These are phyloP conservation scores for Bursaphelenchus mucronatus DNA, from an alignment of 1,140 invertebrate genomes.

Conservation along the genomic window DNA sequence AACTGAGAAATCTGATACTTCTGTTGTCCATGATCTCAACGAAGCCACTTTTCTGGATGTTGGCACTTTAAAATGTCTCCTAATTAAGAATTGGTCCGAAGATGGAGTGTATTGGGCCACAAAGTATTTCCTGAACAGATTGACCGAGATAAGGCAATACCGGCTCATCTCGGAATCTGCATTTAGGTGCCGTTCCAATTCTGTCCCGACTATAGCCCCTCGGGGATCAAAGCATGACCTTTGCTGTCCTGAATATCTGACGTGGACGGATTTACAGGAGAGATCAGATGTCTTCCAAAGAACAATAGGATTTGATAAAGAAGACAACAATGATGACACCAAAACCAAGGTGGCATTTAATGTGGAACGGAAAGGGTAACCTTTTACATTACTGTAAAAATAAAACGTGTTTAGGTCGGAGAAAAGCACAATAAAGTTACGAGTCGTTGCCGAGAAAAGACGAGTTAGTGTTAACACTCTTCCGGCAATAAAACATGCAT, in stretches of 20 bases:
- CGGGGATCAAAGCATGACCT: constrained; percentile 41
- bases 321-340: constrained; percentile 8
- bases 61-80: constrained; percentile 87
- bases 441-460: constrained; percentile 23
- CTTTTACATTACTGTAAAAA: constrained; percentile 2
- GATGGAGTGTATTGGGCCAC: constrained; percentile 95
- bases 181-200: constrained; percentile 45
- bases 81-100: constrained; percentile 92
- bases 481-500: constrained; percentile 34
- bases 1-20: background rate
- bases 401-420: background rate
- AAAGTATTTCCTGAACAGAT: constrained; percentile 69
- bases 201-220: constrained; percentile 35
- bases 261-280: constrained; percentile 56
- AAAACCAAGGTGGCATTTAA: constrained; percentile 16
- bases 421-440: constrained; percentile 14
- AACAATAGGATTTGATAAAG: constrained; percentile 23
- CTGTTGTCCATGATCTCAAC: constrained; percentile 24
- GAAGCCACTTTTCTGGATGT: constrained; percentile 88
- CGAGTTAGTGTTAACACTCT: constrained; percentile 47
- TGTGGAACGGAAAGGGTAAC: constrained; percentile 9
- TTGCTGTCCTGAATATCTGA: constrained; percentile 41
- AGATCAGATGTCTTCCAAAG: constrained; percentile 18
- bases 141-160: constrained; percentile 61
- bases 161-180: constrained; percentile 32